Base-by-base conservation (phyloP, 2,888 invertebrate genomes). In the Agrilus cyanescens region DNA sequence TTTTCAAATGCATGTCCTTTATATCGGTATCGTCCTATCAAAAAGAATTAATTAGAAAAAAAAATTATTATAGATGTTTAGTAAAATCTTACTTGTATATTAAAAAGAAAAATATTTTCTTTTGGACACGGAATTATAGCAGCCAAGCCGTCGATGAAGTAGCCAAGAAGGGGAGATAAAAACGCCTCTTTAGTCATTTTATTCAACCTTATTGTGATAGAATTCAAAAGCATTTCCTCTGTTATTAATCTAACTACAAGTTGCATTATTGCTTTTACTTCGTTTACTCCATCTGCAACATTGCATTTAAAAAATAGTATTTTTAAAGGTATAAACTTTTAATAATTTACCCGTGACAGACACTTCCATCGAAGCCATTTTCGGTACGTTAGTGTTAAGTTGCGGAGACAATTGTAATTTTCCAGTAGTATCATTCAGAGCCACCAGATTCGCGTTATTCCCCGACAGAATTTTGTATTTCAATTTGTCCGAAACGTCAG, bases 181-280 rank as follows among this genome's bases (percentile, higher is more conserved):
- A 96, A 95, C 4, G 86, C 85, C 53, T 90, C 86, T 38, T 87
- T 85, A 0, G 90, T 91, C 88, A 95, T 93, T 57, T 91, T 89
- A 60, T 88, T 86, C 13, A 96, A 68, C 2, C 94, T 76, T 1
- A 97, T 85, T 0, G 95, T 95, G 32, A 96, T 90, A 0, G 94
- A 93, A 65, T 91, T 93, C 59, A 84, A 82, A 2, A 96, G 70
- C 90, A 96, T 95, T 53, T 91, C 86, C 59, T 91, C 89, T 0
- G 94, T 94, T 45, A 97, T 88, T 20, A 95, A 72, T 1, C 91
- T 76, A 0, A 95, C 94, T 1, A 83, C 81, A 0, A 96, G 73
- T 46, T 85, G 86, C 86, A 95, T 94, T 53, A 88, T 82, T 0
- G 95, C 90, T 64, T 87, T 88, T 0, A 88, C 85, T 65, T 90